Percentiles rank a stretch among this genome's conserved stretches.
These are phyloP conservation scores for Taenaris catops DNA, from an alignment of 2,888 invertebrate species.

Conservation along the genomic window DNA sequence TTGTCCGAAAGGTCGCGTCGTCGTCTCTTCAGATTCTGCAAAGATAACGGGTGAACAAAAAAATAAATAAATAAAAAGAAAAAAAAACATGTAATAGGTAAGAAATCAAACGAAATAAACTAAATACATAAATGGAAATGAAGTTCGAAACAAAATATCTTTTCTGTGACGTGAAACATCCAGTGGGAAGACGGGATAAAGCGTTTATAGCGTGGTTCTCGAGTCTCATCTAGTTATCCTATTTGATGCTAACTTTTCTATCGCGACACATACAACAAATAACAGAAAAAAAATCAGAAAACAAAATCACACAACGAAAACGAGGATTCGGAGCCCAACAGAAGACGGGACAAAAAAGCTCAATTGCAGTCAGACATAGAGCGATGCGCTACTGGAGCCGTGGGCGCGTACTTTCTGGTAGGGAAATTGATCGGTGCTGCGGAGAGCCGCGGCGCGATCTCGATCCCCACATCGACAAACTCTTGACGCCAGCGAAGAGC, in stretches of 20 bases:
- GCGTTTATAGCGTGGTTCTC: conserved; percentile 60
- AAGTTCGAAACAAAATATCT: conserved; percentile 27
- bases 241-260: conserved; percentile 69
- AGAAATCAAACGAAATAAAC: conserved; percentile 31
- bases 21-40: conserved; percentile 78
- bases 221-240: conserved; percentile 67
- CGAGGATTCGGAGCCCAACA: conserved; percentile 60
- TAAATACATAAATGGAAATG: conserved; percentile 25
- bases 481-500: conserved; percentile 90
- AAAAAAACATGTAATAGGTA: conserved; percentile 34
- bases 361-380: conserved; percentile 64
- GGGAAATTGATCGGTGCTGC: conserved; percentile 90
- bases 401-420: conserved; percentile 89
- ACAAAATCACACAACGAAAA: conserved; percentile 63
- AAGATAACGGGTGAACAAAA: conserved; percentile 61
- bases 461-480: conserved; percentile 87
- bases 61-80: conserved; percentile 41
- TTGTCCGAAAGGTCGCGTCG: conserved; percentile 88
- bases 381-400: conserved; percentile 63
- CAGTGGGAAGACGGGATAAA: conserved; percentile 58
- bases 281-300: conserved; percentile 43
- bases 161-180: conserved; percentile 40
- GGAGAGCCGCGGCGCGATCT: conserved; percentile 84
- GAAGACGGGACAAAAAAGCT: conserved; percentile 72
- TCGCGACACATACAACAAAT: conserved; percentile 50